phyloP scores from a whole-genome alignment of 2,797 vertebrate species.

The Rhinatrema bivittatum region DNA sequence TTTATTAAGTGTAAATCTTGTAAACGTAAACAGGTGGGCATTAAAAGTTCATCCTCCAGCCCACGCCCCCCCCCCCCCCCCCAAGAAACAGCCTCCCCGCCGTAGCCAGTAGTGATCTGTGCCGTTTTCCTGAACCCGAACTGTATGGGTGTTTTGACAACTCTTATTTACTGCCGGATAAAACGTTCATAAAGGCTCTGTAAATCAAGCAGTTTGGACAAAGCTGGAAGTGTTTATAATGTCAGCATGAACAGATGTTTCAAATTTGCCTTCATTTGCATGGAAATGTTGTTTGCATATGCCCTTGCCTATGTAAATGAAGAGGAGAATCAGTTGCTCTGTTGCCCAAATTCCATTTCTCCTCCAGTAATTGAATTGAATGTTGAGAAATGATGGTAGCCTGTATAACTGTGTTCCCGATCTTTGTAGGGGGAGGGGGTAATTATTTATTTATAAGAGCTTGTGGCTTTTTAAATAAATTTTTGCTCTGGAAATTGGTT shows the following conservation, averaged over 20 bases:
- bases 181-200: constrained; percentile 69
- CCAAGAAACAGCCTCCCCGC: not conserved
- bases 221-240: constrained; percentile 60
- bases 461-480: constrained; percentile 6
- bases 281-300: constrained; percentile 75
- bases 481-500: too few species aligned
- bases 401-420: constrained; percentile 33
- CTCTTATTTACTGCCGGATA: constrained; percentile 50
- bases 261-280: constrained; percentile 78
- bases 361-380: constrained; percentile 42
- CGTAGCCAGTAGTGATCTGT: constrained; percentile 21
- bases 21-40: constrained; percentile 2
- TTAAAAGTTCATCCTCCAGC: too few species aligned
- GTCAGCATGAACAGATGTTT: constrained; percentile 83
- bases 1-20: constrained; percentile 17
- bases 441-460: constrained; percentile 22
- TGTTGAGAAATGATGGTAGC: constrained; percentile 36
- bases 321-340: constrained; percentile 41
- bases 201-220: constrained; percentile 61
- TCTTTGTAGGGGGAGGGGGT: constrained; percentile 31
- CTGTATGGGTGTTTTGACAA: constrained; percentile 57
- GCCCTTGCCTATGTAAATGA: constrained; percentile 75
- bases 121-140: constrained; percentile 15
- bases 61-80: not conserved
- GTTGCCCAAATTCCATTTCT: constrained; percentile 52